phyloP scores from a whole-genome alignment of 2,113 vertebrate genomes.

The Dasyornis broadbenti region DNA sequence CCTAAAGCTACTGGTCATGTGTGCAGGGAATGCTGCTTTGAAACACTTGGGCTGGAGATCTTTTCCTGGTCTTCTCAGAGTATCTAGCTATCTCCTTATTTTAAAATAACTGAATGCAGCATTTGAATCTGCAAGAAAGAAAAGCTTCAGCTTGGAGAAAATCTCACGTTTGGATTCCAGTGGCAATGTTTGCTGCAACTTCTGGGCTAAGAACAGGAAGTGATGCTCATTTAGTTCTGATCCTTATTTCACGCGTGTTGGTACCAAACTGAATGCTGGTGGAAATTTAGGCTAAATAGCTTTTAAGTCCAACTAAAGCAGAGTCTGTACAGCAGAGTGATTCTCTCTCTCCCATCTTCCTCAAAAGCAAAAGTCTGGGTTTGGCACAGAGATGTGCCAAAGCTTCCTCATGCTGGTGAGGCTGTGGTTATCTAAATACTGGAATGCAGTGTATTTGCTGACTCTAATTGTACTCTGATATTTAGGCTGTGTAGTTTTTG shows the following conservation, averaged over 20 bases:
- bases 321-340: background rate
- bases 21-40: background rate
- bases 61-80: background rate
- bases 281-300: background rate
- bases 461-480: background rate
- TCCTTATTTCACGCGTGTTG: background rate
- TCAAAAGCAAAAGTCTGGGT: background rate
- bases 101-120: background rate
- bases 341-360: background rate
- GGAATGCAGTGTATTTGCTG: background rate
- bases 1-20: background rate
- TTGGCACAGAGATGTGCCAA: background rate
- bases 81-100: background rate
- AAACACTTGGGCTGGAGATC: background rate
- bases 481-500: background rate
- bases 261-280: background rate
- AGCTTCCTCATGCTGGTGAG: background rate
- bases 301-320: background rate
- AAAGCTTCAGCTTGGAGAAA: background rate
- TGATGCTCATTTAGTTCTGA: background rate
- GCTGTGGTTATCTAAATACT: background rate
- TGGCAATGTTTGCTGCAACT: background rate
- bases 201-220: background rate
- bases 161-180: rapidly evolving
- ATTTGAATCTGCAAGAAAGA: background rate